Conservation (phyloP, 2,797 vertebrate species). For the Takifugu ocellatus region DNA sequence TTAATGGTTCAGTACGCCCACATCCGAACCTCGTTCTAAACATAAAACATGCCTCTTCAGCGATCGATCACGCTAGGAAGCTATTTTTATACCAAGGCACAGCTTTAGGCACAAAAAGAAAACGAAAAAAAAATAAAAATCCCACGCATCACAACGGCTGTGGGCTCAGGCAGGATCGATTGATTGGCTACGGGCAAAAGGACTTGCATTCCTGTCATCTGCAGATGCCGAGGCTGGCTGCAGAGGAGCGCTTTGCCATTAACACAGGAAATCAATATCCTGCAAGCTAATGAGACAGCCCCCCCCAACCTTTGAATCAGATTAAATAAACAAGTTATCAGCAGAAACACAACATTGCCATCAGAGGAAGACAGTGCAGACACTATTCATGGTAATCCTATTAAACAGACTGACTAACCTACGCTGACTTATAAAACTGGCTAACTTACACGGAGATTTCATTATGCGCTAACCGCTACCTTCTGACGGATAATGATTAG, state of each 20-base stretch:
- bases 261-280: conserved; percentile 68
- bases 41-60: conserved; percentile 29
- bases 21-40: conserved; percentile 17
- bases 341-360: conserved; percentile 55
- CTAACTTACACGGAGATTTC: conserved; percentile 4
- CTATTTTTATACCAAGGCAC: conserved; percentile 47
- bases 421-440: conserved; percentile 27
- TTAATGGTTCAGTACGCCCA: conserved; percentile 6
- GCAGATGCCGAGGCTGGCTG: conserved; percentile 43
- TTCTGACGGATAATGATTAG: conserved; percentile 6
- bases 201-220: conserved; percentile 59
- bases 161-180: conserved; percentile 46
- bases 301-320: conserved; percentile 59
- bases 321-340: conserved; percentile 72
- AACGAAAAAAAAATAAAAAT: neutral
- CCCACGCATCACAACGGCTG: conserved; percentile 19
- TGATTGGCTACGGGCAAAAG: conserved; percentile 51
- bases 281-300: conserved; percentile 67
- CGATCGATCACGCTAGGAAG: conserved; percentile 41
- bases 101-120: conserved; percentile 10
- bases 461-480: conserved; percentile 13
- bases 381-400: conserved; percentile 22
- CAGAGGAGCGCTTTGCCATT: conserved; percentile 39
- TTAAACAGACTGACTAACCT: conserved; percentile 27
- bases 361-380: conserved; percentile 38